These are phyloP conservation scores for Orthosia incerta DNA, from an alignment of 2,888 invertebrate species.

Conservation along the genomic window DNA sequence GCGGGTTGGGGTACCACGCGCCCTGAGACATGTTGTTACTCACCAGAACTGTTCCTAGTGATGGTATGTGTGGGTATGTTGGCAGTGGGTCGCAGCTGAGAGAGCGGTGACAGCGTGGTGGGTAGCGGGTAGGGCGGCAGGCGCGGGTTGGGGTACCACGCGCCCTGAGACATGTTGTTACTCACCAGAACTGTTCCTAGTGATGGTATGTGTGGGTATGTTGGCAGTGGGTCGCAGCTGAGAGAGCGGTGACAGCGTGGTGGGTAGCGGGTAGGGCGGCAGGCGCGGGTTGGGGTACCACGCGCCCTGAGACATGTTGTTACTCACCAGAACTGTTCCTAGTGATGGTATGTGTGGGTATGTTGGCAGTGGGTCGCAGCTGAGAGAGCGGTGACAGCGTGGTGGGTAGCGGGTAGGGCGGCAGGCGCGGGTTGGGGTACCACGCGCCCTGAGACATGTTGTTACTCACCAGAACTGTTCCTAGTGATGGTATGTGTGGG, in stretches of 20 bases:
- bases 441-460: constrained; percentile 89
- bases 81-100: constrained; percentile 95
- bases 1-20: constrained; percentile 95
- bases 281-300: constrained; percentile 97
- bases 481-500: constrained; percentile 88
- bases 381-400: constrained; percentile 96
- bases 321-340: constrained; percentile 70
- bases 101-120: constrained; percentile 94
- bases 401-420: constrained; percentile 97
- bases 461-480: constrained; percentile 67
- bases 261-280: constrained; percentile 97
- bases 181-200: constrained; percentile 72
- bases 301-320: constrained; percentile 83
- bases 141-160: constrained; percentile 96
- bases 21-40: constrained; percentile 80
- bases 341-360: constrained; percentile 88
- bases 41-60: constrained; percentile 74
- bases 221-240: constrained; percentile 94
- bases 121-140: constrained; percentile 98
- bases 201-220: constrained; percentile 88
- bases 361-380: constrained; percentile 93
- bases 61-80: constrained; percentile 88
- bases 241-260: constrained; percentile 94
- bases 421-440: constrained; percentile 96
- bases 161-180: constrained; percentile 82